Conservation (phyloP, 2,888 invertebrate species). For the Acleris laterana region DNA sequence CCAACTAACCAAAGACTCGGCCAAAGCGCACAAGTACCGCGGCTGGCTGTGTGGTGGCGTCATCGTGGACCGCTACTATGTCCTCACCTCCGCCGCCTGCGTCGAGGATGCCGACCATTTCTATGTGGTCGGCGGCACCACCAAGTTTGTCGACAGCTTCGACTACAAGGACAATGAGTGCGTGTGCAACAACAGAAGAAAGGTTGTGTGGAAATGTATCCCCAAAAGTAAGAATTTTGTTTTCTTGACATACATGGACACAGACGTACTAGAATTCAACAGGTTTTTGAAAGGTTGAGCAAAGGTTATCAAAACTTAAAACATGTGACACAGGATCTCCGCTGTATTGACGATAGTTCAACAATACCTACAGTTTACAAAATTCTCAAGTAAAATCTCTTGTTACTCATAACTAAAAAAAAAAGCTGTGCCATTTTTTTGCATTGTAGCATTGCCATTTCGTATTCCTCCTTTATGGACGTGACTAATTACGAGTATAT, state of each 20-base stretch:
- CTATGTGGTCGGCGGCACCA: slow-evolving; percentile 75
- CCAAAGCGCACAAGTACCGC: slow-evolving; percentile 74
- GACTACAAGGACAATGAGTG: slow-evolving; percentile 71
- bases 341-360: too few relatives aligned
- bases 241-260: background rate
- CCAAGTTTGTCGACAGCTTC: slow-evolving; percentile 71
- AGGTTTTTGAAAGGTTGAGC: too few relatives aligned
- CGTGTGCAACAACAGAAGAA: slow-evolving; percentile 69
- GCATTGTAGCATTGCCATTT: too few relatives aligned
- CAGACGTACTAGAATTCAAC: background rate
- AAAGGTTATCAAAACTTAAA: too few relatives aligned
- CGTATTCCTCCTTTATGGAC: too few relatives aligned
- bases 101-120: slow-evolving; percentile 78
- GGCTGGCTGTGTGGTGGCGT: slow-evolving; percentile 79
- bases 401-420: too few relatives aligned
- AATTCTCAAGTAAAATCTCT: too few relatives aligned
- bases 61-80: slow-evolving; percentile 67
- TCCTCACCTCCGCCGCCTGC: slow-evolving; percentile 76
- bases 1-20: slow-evolving; percentile 75
- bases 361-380: too few relatives aligned
- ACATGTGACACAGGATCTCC: too few relatives aligned
- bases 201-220: slow-evolving; percentile 78
- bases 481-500: too few relatives aligned
- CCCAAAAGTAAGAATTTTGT: slow-evolving; percentile 69
- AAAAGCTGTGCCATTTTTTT: too few relatives aligned